Conservation (phyloP, 2,888 invertebrate genomes). For the Meiosimyza decipiens region DNA sequence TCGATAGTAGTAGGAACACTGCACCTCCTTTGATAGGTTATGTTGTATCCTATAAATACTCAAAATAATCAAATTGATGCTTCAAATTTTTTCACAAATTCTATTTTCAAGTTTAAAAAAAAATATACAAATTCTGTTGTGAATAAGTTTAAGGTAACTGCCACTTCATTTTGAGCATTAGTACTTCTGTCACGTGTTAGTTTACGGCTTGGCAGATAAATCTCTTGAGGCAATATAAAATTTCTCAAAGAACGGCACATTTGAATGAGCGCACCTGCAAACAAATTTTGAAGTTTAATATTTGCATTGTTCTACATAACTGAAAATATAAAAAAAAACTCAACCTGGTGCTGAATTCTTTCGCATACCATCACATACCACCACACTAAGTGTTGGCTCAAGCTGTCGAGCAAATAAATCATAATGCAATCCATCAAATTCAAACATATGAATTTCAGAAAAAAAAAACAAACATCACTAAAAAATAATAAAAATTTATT, state of each 20-base stretch:
- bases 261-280: background rate
- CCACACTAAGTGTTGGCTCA: slow-evolving; percentile 7
- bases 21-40: no score
- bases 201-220: slow-evolving; percentile 4
- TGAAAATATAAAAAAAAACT: background rate
- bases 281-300: slow-evolving; percentile 8
- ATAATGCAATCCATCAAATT: slow-evolving; percentile 33
- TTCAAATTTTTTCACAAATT: no score
- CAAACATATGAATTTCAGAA: background rate
- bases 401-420: slow-evolving; percentile 33
- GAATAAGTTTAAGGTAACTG: background rate
- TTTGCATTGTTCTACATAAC: background rate
- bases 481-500: background rate
- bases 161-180: slow-evolving; percentile 17
- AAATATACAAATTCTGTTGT: no score
- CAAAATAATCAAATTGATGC: no score
- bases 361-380: background rate
- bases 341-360: background rate
- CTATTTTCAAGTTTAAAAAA: no score
- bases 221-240: background rate
- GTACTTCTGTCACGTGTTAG: slow-evolving; percentile 18
- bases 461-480: background rate
- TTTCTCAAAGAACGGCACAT: background rate
- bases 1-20: no score
- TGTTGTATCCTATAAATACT: no score